Conservation (phyloP, 2,888 invertebrate species). For the Spisula subtruncata region DNA sequence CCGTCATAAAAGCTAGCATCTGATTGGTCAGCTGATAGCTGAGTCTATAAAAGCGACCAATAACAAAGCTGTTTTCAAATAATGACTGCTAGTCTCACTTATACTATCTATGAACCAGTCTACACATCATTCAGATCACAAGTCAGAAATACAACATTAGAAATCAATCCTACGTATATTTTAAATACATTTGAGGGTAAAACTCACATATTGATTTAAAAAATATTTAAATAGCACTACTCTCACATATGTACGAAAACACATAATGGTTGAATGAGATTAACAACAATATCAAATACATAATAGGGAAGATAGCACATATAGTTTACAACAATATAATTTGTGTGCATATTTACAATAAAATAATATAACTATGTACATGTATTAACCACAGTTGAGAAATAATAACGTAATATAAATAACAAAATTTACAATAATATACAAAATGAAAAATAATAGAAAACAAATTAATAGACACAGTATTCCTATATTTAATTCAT, state of each 20-base stretch:
- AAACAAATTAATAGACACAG: neutral
- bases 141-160: too few species aligned
- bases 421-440: slow-evolving; percentile 22
- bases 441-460: slow-evolving; percentile 19
- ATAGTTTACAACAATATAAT: slow-evolving; percentile 36
- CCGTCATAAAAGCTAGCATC: too few species aligned
- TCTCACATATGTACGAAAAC: slow-evolving; percentile 18
- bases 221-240: neutral
- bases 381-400: slow-evolving; percentile 24
- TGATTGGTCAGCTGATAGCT: too few species aligned
- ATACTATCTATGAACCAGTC: too few species aligned
- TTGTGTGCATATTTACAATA: slow-evolving; percentile 46
- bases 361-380: slow-evolving; percentile 48
- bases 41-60: too few species aligned
- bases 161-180: too few species aligned
- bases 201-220: neutral
- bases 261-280: neutral
- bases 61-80: too few species aligned
- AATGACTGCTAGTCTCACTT: too few species aligned
- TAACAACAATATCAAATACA: slow-evolving; percentile 21
- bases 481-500: neutral
- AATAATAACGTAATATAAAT: slow-evolving; percentile 29
- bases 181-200: too few species aligned
- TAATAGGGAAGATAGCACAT: slow-evolving; percentile 22
- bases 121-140: too few species aligned